phyloP scores from a whole-genome alignment of 2,113 vertebrate genomes.

The Ceuthmochares aereus region DNA sequence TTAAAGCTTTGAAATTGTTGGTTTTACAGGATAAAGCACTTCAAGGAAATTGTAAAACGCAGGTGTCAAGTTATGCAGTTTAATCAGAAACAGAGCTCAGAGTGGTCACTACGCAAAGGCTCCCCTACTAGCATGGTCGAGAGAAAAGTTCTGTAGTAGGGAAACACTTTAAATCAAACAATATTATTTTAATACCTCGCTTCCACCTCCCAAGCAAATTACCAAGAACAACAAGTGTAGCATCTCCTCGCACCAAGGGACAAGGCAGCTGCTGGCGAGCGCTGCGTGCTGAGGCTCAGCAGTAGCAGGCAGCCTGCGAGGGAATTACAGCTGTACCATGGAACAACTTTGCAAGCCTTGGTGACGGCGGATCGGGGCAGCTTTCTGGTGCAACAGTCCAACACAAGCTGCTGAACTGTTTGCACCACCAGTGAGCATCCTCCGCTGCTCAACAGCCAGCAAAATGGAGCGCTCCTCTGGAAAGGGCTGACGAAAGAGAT shows the following conservation, averaged over 20 bases:
- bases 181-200: not conserved
- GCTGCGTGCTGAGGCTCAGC: not conserved
- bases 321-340: not conserved
- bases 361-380: not conserved
- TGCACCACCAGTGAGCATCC: not conserved
- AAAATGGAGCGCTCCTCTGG: not conserved
- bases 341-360: not conserved
- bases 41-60: constrained; percentile 58
- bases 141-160: constrained; percentile 46
- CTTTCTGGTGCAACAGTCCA: not conserved
- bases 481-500: not conserved
- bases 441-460: not conserved
- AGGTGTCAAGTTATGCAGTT: constrained; percentile 51
- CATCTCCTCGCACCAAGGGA: not conserved
- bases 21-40: constrained; percentile 67
- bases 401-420: not conserved
- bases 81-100: constrained; percentile 67
- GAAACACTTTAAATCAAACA: not conserved
- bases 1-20: constrained; percentile 53
- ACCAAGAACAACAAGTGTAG: constrained; percentile 7
- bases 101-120: not conserved
- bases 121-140: not conserved
- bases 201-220: not conserved
- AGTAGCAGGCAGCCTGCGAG: not conserved
- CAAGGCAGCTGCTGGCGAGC: not conserved